These are phyloP conservation scores for Corythornis vintsioides DNA, from an alignment of 2,113 vertebrate species.

Conservation along the genomic window DNA sequence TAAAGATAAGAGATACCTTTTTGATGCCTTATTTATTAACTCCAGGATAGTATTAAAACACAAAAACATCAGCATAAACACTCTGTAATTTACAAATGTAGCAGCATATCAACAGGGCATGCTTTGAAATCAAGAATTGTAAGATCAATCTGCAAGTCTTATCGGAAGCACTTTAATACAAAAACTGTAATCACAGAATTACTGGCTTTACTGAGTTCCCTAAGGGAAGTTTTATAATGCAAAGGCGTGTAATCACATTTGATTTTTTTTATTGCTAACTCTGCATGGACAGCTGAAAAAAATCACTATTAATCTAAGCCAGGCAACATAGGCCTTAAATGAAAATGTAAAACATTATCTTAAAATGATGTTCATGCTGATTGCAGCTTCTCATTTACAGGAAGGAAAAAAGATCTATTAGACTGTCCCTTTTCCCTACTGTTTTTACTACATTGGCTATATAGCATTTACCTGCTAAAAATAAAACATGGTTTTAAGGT, in stretches of 20 bases:
- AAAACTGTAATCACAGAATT: slow-evolving; percentile 55
- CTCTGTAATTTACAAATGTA: slow-evolving; percentile 48
- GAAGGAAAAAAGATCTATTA: not conserved
- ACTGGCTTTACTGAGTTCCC: slow-evolving; percentile 37
- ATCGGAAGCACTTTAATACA: slow-evolving; percentile 46
- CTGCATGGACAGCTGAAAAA: not conserved
- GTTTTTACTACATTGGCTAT: not conserved
- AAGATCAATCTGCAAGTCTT: slow-evolving; percentile 47
- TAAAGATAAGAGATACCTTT: not conserved
- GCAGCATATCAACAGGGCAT: slow-evolving; percentile 2
- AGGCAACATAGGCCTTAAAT: not conserved
- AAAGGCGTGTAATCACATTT: slow-evolving; percentile 29
- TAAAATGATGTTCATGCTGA: not conserved
- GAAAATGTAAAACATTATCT: slow-evolving; percentile 22
- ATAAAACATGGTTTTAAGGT: not conserved
- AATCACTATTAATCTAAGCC: slow-evolving; percentile 12
- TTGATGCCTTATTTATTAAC: slow-evolving; percentile 2
- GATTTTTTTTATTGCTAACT: slow-evolving; percentile 27
- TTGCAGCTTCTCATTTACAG: not conserved
- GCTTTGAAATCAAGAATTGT: slow-evolving; percentile 12
- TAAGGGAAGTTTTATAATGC: slow-evolving; percentile 19
- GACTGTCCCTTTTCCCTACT: not conserved
- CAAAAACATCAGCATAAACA: not conserved
- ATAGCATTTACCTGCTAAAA: not conserved
- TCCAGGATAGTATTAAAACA: not conserved